A percentile compares a stretch with the other conserved stretches of the same genome.
Conservation (phyloP, 2,888 invertebrate species). For the Aphodius granarius region DNA sequence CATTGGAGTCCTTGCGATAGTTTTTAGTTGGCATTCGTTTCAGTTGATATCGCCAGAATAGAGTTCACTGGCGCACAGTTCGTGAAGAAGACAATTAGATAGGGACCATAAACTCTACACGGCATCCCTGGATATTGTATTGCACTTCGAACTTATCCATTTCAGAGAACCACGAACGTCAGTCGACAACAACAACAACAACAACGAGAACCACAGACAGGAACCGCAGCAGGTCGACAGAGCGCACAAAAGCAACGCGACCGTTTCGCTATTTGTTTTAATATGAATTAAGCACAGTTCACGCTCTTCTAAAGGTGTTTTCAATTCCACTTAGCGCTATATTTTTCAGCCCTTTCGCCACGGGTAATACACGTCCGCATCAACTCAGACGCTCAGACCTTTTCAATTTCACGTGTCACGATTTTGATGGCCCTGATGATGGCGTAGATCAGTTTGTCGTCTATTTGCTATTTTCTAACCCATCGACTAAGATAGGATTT, state of each 20-base stretch:
- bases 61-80: neutral
- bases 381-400: neutral
- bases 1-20: neutral
- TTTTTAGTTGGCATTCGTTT: neutral
- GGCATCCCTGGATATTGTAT: neutral
- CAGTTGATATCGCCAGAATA: neutral
- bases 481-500: too few relatives aligned
- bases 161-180: neutral
- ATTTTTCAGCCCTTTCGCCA: neutral
- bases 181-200: neutral
- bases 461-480: too few relatives aligned
- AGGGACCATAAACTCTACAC: neutral
- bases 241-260: neutral
- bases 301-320: neutral
- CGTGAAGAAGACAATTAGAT: neutral
- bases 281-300: neutral
- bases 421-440: neutral
- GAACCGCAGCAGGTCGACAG: neutral
- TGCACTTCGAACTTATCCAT: neutral
- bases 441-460: too few relatives aligned
- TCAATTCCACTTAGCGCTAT: neutral
- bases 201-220: too few relatives aligned
- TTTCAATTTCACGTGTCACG: neutral
- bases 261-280: neutral
- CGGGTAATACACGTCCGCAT: neutral